Evolutionary conservation across 2,888 invertebrate species (phyloP).

Genomic region (Drosophila mimetica): DNA sequence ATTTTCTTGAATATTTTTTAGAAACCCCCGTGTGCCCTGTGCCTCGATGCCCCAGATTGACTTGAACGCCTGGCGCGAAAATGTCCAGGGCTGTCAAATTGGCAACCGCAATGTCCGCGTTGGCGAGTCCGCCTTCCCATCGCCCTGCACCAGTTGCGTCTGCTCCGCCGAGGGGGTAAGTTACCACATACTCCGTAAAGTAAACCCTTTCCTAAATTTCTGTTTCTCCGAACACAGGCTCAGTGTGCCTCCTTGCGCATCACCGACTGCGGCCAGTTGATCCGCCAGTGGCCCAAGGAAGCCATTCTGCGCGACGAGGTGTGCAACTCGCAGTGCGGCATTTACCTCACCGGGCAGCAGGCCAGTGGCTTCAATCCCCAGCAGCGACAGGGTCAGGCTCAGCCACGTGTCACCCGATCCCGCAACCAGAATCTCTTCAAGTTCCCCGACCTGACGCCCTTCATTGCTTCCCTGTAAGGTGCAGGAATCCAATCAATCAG

Average conservation of each 20-base stretch:
- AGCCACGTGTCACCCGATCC: conserved; percentile 82
- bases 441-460: conserved; percentile 90
- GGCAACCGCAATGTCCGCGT: conserved; percentile 91
- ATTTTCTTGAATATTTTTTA: conserved; percentile 67
- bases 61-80: conserved; percentile 93
- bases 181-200: conserved; percentile 46
- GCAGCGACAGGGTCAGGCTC: conserved; percentile 79
- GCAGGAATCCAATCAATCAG: neutral
- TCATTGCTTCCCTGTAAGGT: conserved; percentile 79
- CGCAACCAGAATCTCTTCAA: conserved; percentile 87
- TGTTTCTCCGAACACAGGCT: conserved; percentile 85
- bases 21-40: conserved; percentile 94
- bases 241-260: conserved; percentile 95
- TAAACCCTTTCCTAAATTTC: neutral
- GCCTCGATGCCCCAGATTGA: conserved; percentile 92
- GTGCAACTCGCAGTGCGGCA: conserved; percentile 95
- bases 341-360: conserved; percentile 86
- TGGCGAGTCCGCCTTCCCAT: conserved; percentile 93
- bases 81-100: conserved; percentile 92
- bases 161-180: conserved; percentile 94
- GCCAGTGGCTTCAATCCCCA: conserved; percentile 79
- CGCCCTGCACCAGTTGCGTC: conserved; percentile 95
- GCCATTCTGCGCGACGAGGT: conserved; percentile 93
- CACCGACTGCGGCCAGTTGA: conserved; percentile 93
- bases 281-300: conserved; percentile 93